phyloP scores from a whole-genome alignment of 1,140 invertebrate species.

The Tetramorium simillimum region DNA sequence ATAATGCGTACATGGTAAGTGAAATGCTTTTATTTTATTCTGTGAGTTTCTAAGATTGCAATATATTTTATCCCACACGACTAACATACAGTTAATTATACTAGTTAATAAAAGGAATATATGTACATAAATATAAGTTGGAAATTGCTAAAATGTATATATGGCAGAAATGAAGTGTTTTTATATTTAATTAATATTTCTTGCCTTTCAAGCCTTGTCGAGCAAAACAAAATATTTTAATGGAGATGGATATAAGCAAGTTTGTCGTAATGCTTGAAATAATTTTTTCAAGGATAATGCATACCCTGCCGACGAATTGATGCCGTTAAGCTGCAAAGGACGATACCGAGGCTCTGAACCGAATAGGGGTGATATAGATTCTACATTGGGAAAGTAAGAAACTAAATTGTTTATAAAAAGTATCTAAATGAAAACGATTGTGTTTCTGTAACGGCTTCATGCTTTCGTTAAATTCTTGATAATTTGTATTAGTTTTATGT shows the following conservation, averaged over 20 bases:
- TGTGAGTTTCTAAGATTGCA: no score
- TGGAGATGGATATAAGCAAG: background rate
- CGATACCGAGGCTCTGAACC: slow-evolving; percentile 94
- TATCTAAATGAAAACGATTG: background rate
- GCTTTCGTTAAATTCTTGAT: slow-evolving; percentile 15
- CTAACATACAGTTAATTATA: no score
- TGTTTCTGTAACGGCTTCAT: background rate
- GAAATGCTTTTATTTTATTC: no score
- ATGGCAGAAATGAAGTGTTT: background rate
- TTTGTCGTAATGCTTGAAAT: background rate
- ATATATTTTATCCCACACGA: no score
- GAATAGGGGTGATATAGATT: slow-evolving; percentile 97
- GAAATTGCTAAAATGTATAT: background rate
- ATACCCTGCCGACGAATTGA: slow-evolving; percentile 99
- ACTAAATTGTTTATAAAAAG: background rate
- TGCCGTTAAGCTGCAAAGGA: slow-evolving; percentile 98
- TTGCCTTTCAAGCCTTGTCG: slow-evolving; percentile 20
- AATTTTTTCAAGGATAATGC: slow-evolving; percentile 90
- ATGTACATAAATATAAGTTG: background rate
- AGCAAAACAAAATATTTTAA: slow-evolving; percentile 14
- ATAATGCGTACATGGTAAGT: slow-evolving; percentile 96
- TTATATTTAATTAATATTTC: background rate
- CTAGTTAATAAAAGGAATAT: background rate
- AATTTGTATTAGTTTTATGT: background rate
- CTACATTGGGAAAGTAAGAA: slow-evolving; percentile 97